Evolutionary conservation across 1,140 invertebrate genomes (phyloP).

Genomic region (Danaus melanippus): DNA sequence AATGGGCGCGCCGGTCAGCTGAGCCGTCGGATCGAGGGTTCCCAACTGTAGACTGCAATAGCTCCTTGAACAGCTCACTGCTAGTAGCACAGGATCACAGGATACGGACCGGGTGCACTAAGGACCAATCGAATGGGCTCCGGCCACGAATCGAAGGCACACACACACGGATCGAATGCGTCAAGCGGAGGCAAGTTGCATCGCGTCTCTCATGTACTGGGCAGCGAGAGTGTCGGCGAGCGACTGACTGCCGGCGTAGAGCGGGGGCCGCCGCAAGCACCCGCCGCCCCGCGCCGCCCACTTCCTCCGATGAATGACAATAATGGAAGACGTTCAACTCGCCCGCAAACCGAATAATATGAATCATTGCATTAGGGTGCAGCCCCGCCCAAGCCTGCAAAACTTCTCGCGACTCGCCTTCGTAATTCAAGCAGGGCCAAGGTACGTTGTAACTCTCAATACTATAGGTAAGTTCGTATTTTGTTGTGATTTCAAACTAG

Average conservation of each 20-base stretch:
- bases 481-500: conserved; percentile 23
- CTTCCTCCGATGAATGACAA: conserved; percentile 72
- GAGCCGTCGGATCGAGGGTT: conserved; percentile 37
- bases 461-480: conserved; percentile 14
- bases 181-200: conserved; percentile 55
- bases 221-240: conserved; percentile 63
- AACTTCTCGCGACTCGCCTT: conserved; percentile 32
- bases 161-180: conserved; percentile 61
- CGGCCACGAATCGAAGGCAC: conserved; percentile 45
- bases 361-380: conserved; percentile 72
- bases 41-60: conserved; percentile 19
- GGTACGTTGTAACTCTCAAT: conserved; percentile 8
- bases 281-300: conserved; percentile 64
- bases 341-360: conserved; percentile 71
- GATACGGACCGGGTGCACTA: conserved; percentile 34
- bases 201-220: conserved; percentile 59
- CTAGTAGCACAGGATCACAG: conserved; percentile 24
- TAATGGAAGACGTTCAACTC: conserved; percentile 72
- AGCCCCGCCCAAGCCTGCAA: conserved; percentile 59
- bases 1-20: conserved; percentile 52
- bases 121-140: conserved; percentile 43
- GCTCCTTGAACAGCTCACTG: conserved; percentile 11
- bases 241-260: conserved; percentile 50
- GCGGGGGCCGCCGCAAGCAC: conserved; percentile 46
- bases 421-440: conserved; percentile 47